phyloP scores from a whole-genome alignment of 2,888 invertebrate genomes.

The Cheilosia variabilis region DNA sequence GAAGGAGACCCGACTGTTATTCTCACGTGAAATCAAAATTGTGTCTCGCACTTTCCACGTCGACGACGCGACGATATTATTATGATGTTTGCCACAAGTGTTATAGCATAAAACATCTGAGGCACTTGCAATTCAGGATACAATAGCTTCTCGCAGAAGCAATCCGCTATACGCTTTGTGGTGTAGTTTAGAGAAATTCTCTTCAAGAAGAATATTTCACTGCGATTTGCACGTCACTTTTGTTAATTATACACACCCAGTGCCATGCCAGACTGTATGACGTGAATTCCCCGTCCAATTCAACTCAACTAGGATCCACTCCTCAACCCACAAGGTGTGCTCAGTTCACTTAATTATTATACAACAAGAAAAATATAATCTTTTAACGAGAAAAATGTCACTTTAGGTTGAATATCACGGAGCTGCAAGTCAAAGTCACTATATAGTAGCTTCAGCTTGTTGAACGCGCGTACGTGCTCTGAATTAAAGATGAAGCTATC shows the following conservation, averaged over 20 bases:
- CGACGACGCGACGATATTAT: constrained; percentile 8
- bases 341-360: constrained; percentile 71
- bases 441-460: constrained; percentile 65
- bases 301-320: constrained; percentile 56
- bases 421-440: constrained; percentile 24
- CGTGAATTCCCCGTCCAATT: constrained; percentile 60
- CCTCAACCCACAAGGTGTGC: constrained; percentile 38
- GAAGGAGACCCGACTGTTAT: constrained; percentile 45
- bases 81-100: not conserved
- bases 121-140: constrained; percentile 60
- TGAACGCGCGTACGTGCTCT: constrained; percentile 72
- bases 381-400: constrained; percentile 31
- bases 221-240: constrained; percentile 74
- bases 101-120: constrained; percentile 60
- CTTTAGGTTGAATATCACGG: constrained; percentile 49
- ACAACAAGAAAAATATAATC: constrained; percentile 16
- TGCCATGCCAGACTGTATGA: constrained; percentile 25
- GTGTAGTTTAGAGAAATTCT: constrained; percentile 45
- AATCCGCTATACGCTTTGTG: constrained; percentile 35
- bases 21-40: constrained; percentile 66
- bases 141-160: constrained; percentile 51
- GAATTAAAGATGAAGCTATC: constrained; percentile 69
- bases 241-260: constrained; percentile 70
- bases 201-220: constrained; percentile 60
- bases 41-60: constrained; percentile 48